These are phyloP conservation scores for Dufourea novaeangliae DNA, from an alignment of 1,140 invertebrate species.

Conservation along the genomic window DNA sequence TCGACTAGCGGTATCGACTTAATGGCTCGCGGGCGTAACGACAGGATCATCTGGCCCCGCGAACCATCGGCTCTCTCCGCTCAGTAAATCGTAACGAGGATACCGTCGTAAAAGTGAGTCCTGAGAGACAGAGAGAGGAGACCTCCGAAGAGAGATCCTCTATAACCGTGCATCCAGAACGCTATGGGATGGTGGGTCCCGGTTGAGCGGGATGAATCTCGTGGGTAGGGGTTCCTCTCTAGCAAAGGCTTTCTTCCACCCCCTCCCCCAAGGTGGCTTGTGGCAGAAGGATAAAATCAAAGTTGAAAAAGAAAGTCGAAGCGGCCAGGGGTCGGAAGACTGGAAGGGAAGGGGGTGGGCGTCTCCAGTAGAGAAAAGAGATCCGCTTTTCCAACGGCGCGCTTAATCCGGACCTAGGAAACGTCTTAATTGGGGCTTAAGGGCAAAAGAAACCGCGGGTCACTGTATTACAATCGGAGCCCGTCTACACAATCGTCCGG, in stretches of 20 bases:
- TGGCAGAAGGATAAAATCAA: constrained; percentile 58
- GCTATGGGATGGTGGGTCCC: background rate
- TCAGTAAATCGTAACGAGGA: background rate
- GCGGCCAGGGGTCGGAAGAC: background rate
- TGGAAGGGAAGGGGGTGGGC: background rate
- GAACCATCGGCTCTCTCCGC: no score
- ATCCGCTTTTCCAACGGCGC: constrained; percentile 53
- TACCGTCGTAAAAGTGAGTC: background rate
- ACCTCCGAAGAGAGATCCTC: no score
- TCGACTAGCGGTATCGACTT: background rate
- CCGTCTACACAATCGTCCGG: constrained; percentile 38
- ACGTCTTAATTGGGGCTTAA: constrained; percentile 70
- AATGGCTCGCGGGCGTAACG: background rate
- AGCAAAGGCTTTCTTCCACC: background rate
- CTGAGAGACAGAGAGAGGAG: background rate
- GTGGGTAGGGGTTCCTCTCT: no score
- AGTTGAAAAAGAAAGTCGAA: constrained; percentile 50
- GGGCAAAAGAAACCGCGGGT: constrained; percentile 67
- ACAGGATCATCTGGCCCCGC: constrained; percentile 10
- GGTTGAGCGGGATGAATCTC: no score
- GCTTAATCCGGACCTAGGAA: constrained; percentile 63
- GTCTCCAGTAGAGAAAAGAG: constrained; percentile 34
- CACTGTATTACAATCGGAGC: constrained; percentile 65
- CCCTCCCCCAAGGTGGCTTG: no score
- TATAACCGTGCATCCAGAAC: no score